Base-by-base conservation (phyloP, 2,797 vertebrate genomes). In the Gorsachius magnificus region DNA sequence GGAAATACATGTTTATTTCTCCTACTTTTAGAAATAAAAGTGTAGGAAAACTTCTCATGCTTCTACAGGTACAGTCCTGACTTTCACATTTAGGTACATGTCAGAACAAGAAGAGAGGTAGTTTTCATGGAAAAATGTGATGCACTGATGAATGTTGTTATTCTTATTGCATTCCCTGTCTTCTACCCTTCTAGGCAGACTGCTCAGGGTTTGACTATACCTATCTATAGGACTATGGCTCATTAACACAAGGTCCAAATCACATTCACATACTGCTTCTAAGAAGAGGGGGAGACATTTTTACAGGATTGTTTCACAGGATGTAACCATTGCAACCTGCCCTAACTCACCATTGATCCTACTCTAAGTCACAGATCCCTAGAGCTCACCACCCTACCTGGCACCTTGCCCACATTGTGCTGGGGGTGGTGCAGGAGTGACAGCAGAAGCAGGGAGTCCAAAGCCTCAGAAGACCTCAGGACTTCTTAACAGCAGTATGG, bases 371-470 rank as follows among this genome's bases (percentile, higher is more conserved):
- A 48, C 9, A 43, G 19, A 41, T 20, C 35, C 25, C 74, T n/a
- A 45, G n/a, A 76, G 33, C 35, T 65, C 45, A 89, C 38, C 46
- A 64, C 17, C 38, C 48, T 54, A 17, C 45, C 41, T 1, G 0
- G 48, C 33, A 5, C 31, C 53, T 28, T 45, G 63, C n/a, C 46
- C 56, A 45, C 26, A 12, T 29, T 5, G 15, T 0, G 5, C 61
- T 25, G 2, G 0, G 31, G 46, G 19, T 74, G 90, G n/a, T 3
- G 29, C 0, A 0, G 8, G 35, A 72, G 0, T 41, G 78, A 58
- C 57, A 78, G 75, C 26, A 94, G 65, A 58, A 61, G 4, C 1
- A 2, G 26, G 20, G 26, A 91, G 43, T 35, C 71, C 58, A 71
- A 85, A 31, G 57, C 36, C 36, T 43, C 77, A 84, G 41, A 77